phyloP scores from a whole-genome alignment of 2,797 vertebrate species.

The Coluber constrictor region DNA sequence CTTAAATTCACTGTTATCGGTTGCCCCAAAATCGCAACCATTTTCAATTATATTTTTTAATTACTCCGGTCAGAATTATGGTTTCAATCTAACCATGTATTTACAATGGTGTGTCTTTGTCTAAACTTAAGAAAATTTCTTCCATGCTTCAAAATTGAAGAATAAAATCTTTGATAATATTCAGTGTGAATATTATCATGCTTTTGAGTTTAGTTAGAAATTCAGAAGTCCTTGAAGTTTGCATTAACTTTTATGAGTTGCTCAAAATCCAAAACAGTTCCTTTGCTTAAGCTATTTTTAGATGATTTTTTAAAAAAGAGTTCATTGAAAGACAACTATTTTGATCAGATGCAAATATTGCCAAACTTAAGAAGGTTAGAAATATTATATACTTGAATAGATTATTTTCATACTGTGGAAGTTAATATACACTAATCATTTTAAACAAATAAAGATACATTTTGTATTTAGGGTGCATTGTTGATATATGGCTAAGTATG shows the following conservation, averaged over 20 bases:
- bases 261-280: background rate
- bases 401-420: rapidly evolving
- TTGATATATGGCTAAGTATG: background rate
- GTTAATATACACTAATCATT: background rate
- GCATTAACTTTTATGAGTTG: background rate
- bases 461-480: background rate
- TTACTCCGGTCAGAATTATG: background rate
- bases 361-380: background rate
- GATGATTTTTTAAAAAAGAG: background rate
- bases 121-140: background rate
- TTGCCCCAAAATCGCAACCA: slow-evolving; percentile 21
- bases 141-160: slow-evolving; percentile 28
- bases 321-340: background rate
- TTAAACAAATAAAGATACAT: background rate
- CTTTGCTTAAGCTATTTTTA: background rate
- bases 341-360: background rate
- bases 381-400: background rate
- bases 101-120: background rate
- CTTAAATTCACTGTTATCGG: slow-evolving; percentile 19
- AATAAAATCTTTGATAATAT: slow-evolving; percentile 13
- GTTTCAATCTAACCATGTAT: background rate
- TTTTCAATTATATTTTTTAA: background rate
- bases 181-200: background rate
- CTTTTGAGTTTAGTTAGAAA: background rate
- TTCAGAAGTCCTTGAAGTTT: background rate